Evolutionary conservation across 2,113 vertebrate genomes (phyloP), one percentile per base, ranked within the genome.

Genomic region (Lepus europaeus): DNA sequence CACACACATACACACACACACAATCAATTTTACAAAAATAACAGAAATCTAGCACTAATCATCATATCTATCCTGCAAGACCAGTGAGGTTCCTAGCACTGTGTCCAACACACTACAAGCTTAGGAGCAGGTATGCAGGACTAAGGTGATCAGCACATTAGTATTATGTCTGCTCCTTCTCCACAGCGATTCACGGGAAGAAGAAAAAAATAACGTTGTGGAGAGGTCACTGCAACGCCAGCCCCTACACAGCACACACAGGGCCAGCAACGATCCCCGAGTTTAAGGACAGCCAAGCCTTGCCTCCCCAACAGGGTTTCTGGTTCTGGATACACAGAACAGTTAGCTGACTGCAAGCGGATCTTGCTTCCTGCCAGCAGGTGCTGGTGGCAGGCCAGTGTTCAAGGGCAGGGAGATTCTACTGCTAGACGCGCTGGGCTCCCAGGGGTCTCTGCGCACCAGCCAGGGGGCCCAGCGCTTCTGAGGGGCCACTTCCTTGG

Each of bases 361-460:
- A 33, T 53, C 39, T 66, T 27, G 69, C 87, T 86, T 91, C 83
- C 95, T 76, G 74, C 29, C 89, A 69, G 68, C 70, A 85, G 95
- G 53, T 36, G 92, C 36, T 9, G 13, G 68, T 87, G 80, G 39
- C 80, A 83, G 53, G 86, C 4, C 49, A 3, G 51, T 13, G 14
- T 12, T 80, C 31, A 20, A 61, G 19, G 61, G 19, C 33, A 49
- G 33, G 3, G 12, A 56, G 70, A 64, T 13, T 45, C 36, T 2
- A 4, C 45, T 1, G 27, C 4, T 33, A 23, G 66, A 66, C 25
- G 78, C 1, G 20, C 9, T 22, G 0, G 23, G 78, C 64, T 59
- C 66, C 59, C 78, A 33, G 33, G 29, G 56, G 66, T 19, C 68
- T 3, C 9, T 39, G 64, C 0, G 49, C 13, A 68, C 39, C 64